A percentile compares a stretch with the other conserved stretches of the same genome.
phyloP scores from a whole-genome alignment of 2,113 vertebrate genomes.

The Tragulus kanchil region DNA sequence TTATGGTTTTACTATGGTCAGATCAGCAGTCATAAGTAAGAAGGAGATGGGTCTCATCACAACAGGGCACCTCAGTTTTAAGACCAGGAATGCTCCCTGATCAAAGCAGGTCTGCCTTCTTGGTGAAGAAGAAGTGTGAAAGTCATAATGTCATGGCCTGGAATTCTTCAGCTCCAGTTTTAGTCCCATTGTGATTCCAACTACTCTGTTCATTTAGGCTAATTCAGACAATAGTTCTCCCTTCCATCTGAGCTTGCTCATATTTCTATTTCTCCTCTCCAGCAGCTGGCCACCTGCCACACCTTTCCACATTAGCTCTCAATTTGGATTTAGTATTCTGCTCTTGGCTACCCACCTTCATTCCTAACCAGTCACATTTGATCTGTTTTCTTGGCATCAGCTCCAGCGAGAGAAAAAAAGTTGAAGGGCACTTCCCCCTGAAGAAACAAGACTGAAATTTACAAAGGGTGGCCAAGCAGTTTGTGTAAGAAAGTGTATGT shows the following conservation, averaged over 20 bases:
- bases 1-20: not conserved
- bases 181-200: not conserved
- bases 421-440: not conserved
- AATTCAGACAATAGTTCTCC: not conserved
- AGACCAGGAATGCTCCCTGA: not conserved
- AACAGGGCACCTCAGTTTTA: not conserved
- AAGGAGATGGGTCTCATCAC: not conserved
- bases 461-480: not conserved
- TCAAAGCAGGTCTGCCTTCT: not conserved
- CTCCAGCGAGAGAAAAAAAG: not conserved
- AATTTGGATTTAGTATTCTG: not conserved
- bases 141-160: not conserved
- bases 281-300: not conserved
- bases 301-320: not conserved
- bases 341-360: not conserved
- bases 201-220: rapidly evolving
- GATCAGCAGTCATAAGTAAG: not conserved
- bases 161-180: not conserved
- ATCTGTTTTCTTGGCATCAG: conserved; percentile 15
- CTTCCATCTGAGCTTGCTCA: not conserved
- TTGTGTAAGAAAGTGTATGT: not conserved
- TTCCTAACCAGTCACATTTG: not conserved
- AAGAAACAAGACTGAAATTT: not conserved
- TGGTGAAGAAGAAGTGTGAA: not conserved
- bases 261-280: not conserved